Evolutionary conservation across 1,140 invertebrate species (phyloP).

Genomic region (Zaprionus ornatus): DNA sequence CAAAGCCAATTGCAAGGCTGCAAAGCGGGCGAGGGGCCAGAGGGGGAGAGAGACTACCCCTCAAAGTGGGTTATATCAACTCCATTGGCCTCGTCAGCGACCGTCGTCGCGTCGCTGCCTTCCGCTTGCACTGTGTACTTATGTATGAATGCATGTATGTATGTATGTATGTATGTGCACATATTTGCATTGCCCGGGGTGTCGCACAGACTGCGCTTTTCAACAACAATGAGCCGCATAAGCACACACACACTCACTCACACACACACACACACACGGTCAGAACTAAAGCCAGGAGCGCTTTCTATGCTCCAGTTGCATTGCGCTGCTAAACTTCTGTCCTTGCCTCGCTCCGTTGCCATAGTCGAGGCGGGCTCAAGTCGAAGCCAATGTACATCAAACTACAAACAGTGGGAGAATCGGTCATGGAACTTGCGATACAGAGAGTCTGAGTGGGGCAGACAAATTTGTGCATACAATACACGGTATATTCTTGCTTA

Average conservation of each 20-base stretch:
- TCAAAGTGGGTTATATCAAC: constrained; percentile 52
- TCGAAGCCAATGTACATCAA: constrained; percentile 58
- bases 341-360: constrained; percentile 7
- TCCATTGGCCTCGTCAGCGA: constrained; percentile 61
- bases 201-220: constrained; percentile 65
- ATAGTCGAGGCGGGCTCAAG: constrained; percentile 27
- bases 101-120: constrained; percentile 20
- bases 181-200: constrained; percentile 68
- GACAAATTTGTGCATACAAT: not conserved
- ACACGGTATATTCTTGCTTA: not conserved
- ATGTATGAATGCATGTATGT: constrained; percentile 56
- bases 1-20: constrained; percentile 26
- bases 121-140: not conserved
- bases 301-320: constrained; percentile 53
- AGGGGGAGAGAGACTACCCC: not conserved
- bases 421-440: not conserved
- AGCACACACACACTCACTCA: constrained; percentile 4
- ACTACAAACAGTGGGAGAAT: constrained; percentile 38
- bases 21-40: not conserved
- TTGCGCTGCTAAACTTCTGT: constrained; percentile 52
- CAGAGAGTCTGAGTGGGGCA: not conserved
- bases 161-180: constrained; percentile 66
- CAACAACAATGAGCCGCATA: constrained; percentile 42
- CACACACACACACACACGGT: not conserved
- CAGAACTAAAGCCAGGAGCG: constrained; percentile 7